Percentiles rank a stretch among this genome's conserved stretches.
These are phyloP conservation scores for Neoseiulus cucumeris DNA, from an alignment of 1,140 invertebrate genomes.

Conservation along the genomic window DNA sequence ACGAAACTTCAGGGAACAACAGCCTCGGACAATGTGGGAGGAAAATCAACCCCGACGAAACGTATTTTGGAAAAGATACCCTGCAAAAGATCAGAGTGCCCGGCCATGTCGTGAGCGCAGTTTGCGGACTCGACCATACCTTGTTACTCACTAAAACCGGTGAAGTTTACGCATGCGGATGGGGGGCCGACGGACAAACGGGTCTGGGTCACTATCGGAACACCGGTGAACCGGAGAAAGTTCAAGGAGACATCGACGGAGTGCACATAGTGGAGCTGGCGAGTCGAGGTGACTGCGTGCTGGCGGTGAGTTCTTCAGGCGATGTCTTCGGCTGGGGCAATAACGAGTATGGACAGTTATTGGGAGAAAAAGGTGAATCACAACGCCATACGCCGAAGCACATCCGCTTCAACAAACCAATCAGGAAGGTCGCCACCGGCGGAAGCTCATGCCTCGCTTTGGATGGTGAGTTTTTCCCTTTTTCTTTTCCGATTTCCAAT, in stretches of 20 bases:
- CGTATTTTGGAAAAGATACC: constrained; percentile 41
- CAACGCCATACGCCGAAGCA: constrained; percentile 40
- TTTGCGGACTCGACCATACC: constrained; percentile 71
- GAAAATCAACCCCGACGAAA: constrained; percentile 51
- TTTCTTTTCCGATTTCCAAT: neutral
- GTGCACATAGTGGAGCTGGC: constrained; percentile 63
- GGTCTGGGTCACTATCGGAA: constrained; percentile 48
- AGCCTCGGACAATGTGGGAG: constrained; percentile 81
- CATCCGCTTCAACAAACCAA: constrained; percentile 46
- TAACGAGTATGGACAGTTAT: constrained; percentile 72
- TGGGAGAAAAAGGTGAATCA: constrained; percentile 23
- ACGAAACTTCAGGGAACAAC: constrained; percentile 54
- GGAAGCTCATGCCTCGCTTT: constrained; percentile 65
- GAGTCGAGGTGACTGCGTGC: constrained; percentile 57
- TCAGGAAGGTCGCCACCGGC: constrained; percentile 58
- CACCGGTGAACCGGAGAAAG: constrained; percentile 34
- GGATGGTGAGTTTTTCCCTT: constrained; percentile 40
- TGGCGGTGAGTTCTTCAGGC: constrained; percentile 72
- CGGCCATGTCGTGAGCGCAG: constrained; percentile 32
- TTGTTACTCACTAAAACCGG: constrained; percentile 59
- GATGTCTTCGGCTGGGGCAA: constrained; percentile 95
- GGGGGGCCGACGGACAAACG: constrained; percentile 85
- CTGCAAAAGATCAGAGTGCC: constrained; percentile 40
- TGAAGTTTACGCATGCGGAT: constrained; percentile 66
- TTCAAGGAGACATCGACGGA: constrained; percentile 59